Evolutionary conservation across 2,797 vertebrate genomes (phyloP), one percentile per base, ranked within the genome.

Genomic region (Morelia viridis): DNA sequence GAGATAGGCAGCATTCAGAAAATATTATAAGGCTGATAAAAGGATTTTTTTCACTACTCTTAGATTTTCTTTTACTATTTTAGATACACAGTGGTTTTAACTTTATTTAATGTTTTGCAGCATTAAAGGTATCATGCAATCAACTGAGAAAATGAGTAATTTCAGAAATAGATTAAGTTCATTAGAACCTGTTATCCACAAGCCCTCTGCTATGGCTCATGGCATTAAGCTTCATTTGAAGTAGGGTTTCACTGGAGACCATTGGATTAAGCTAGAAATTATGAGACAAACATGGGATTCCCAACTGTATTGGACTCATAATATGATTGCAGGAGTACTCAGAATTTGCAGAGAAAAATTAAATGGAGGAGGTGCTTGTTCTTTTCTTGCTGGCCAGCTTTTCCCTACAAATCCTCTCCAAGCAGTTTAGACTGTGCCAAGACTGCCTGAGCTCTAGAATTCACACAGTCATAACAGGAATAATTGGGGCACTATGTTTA

Each of bases 61-160:
- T 97, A 97, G 94, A 97, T 97, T 97, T 28, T 19, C 50, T 71
- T 91, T 89, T 92, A 87, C 31, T 84, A 12, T 53, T 90, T 94
- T 89, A 95, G 93, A 91, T 88, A 85, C 91, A 46, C 91, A 5
- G 92, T 93, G n/a, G 89, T 76, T 60, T 92, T 90, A 95, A 97
- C 97, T 98, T 98, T 98, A 35, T 41, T 94, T 94, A 97, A 97
- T 97, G 97, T 97, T 94, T 94, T 96, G 96, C 97, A 98, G 98
- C 97, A 98, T 97, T 98, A 98, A 97, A 97, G 97, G 96, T 98
- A 96, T 98, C 98, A 98, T 98, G 96, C 98, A 98, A 97, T 97
- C 98, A 96, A 96, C 86, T 94, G 46, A 92, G 91, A 94, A 93
- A 93, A 87, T 12, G 64, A 93, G 56, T 90, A 90, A 89, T 92